A percentile compares a stretch with the other conserved stretches of the same genome.
phyloP scores from a whole-genome alignment of 2,797 vertebrate species.

The Anguilla marmorata region DNA sequence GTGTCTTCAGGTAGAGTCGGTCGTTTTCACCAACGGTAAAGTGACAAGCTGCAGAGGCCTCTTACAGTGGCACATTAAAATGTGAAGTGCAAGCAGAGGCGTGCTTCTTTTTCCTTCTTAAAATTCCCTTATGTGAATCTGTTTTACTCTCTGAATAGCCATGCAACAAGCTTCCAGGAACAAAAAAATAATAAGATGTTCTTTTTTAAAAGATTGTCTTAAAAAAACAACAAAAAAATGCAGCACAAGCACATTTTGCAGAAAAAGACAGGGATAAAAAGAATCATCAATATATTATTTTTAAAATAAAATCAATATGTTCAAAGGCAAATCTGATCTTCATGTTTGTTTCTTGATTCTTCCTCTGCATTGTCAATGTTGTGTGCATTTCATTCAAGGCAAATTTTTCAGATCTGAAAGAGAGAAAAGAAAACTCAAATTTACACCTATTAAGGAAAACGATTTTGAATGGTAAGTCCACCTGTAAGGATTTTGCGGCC shows the following conservation, averaged over 20 bases:
- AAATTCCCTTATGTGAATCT: slow-evolving; percentile 58
- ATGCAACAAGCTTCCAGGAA: slow-evolving; percentile 59
- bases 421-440: slow-evolving; percentile 21
- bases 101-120: slow-evolving; percentile 52
- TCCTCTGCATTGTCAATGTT: slow-evolving; percentile 2
- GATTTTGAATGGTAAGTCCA: not conserved
- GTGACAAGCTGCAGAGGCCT: slow-evolving; percentile 30
- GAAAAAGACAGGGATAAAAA: not conserved
- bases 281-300: slow-evolving; percentile 28
- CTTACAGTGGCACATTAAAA: slow-evolving; percentile 44
- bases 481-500: not conserved
- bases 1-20: slow-evolving; percentile 39
- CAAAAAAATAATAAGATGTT: slow-evolving; percentile 41
- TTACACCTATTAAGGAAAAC: not conserved
- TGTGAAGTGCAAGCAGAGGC: slow-evolving; percentile 56
- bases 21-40: slow-evolving; percentile 38
- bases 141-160: slow-evolving; percentile 65
- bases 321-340: slow-evolving; percentile 34
- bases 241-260: not conserved
- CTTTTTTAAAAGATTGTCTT: slow-evolving; percentile 36
- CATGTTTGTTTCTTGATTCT: not conserved
- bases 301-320: slow-evolving; percentile 23
- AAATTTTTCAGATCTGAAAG: slow-evolving; percentile 57
- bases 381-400: not conserved
- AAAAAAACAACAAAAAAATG: slow-evolving; percentile 16